Evolutionary conservation across 2,888 invertebrate genomes (phyloP), one percentile per base, ranked within the genome.

Genomic region (Drosophila nr. perissopoda): DNA sequence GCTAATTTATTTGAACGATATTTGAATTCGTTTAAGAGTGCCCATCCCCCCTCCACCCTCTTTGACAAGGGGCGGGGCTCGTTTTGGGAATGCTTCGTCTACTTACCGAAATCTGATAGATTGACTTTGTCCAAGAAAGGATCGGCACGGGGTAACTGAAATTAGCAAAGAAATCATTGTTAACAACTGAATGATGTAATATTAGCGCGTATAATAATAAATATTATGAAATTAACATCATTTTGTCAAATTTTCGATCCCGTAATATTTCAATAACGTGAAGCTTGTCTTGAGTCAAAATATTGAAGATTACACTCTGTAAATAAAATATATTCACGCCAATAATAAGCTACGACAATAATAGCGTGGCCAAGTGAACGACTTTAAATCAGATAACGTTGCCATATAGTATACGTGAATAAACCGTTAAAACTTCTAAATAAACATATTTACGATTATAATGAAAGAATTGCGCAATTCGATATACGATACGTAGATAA

Each of bases 91-190:
- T 45, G 16, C 36, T 36, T 36, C 1, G 21, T 67, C n/a, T 60
- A 95, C 96, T 96, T 93, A 97, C 96, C 96, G 89, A 96, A 94
- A 94, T 96, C 96, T 58, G 96, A 95, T 83, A 96, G 93, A 92
- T 95, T 96, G 87, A 96, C 96, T 95, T 97, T 98, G 93, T 97
- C 98, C 94, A 98, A 93, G 94, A 98, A 98, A 54, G 98, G 98
- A 94, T 98, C 98, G 59, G 97, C 97, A 61, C 97, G 97, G 70
- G 98, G 98, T 91, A 98, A 94, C 98, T 98, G 95, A 65, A 96
- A 87, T 33, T 10, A 95, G 80, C 42, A 18, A 42, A 18, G 6
- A 29, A 33, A n/a, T 71, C 52, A n/a, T 52, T 21, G 13, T 54
- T 34, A 54, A 27, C 45, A 60, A 27, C 16, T 29, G 36, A 56